phyloP scores from a whole-genome alignment of 30 jellyfish, hydroid and myxozoan species.

The Hydra vulgaris region DNA sequence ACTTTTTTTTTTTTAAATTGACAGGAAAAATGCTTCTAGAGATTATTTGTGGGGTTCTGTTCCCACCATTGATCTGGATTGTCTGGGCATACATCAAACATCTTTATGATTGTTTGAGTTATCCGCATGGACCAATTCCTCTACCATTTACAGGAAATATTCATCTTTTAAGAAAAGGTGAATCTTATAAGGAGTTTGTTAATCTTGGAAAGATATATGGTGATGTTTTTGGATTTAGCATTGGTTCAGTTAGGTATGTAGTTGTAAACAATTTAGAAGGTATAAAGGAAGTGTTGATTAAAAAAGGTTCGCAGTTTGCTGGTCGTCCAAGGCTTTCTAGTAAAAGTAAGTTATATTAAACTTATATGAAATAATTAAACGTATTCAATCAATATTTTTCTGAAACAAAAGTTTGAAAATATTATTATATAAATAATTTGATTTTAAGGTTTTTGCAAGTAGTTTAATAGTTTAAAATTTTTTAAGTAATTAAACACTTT shows the following conservation, averaged over 20 bases:
- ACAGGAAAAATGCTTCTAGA: neutral
- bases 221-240: constrained; percentile 44
- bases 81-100: constrained; percentile 22
- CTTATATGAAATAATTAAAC: too few species aligned
- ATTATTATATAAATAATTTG: too few species aligned
- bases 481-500: too few species aligned
- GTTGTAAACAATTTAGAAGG: constrained; percentile 1
- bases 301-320: neutral
- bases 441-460: too few species aligned
- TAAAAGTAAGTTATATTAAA: too few species aligned
- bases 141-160: constrained; percentile 61
- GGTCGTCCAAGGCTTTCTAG: neutral
- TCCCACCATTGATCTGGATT: neutral
- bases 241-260: constrained; percentile 21
- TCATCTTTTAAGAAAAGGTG: constrained; percentile 18
- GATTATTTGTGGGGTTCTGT: neutral
- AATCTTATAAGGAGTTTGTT: constrained; percentile 22
- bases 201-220: constrained; percentile 42
- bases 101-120: constrained; percentile 9
- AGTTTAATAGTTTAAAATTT: too few species aligned
- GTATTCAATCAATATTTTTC: too few species aligned
- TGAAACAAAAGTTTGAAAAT: too few species aligned
- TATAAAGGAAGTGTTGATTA: neutral
- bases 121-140: constrained; percentile 81
- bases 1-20: too few species aligned